Conservation (phyloP, 2,113 vertebrate genomes). For the Mesoclemmys tuberculata region DNA sequence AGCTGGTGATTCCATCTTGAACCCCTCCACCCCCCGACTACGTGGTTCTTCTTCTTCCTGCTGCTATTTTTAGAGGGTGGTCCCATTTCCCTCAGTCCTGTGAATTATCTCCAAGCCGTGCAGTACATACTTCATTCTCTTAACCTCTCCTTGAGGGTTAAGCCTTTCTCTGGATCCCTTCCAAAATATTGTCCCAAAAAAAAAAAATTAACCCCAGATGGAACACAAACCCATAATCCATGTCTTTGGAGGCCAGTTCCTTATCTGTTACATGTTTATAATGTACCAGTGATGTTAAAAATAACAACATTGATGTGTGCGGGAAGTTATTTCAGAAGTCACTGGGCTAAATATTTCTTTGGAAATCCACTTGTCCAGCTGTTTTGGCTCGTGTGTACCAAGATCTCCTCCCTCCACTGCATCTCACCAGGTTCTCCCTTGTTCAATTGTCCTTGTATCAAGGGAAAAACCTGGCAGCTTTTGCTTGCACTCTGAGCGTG, state of each 20-base stretch:
- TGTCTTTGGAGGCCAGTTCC: not conserved
- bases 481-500: not conserved
- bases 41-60: not conserved
- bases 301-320: conserved; percentile 40
- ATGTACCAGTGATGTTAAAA: conserved; percentile 23
- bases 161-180: conserved; percentile 53
- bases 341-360: not conserved
- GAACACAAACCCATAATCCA: not conserved
- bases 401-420: not conserved
- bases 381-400: not conserved
- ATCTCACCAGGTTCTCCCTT: not conserved
- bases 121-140: not conserved
- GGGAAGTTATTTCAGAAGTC: conserved; percentile 29
- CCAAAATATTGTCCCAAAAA: conserved; percentile 28
- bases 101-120: not conserved
- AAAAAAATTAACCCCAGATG: conserved; percentile 50
- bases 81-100: not conserved
- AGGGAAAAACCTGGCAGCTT: not conserved
- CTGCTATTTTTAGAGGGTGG: not conserved
- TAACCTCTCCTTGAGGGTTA: conserved; percentile 8
- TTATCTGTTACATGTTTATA: conserved; percentile 24
- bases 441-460: not conserved
- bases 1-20: not conserved
- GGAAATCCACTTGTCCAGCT: not conserved
- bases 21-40: not conserved